A percentile compares a stretch with the other conserved stretches of the same genome.
These are phyloP conservation scores for Dicrurus megarhynchus DNA, from an alignment of 2,113 vertebrate genomes.

Conservation along the genomic window DNA sequence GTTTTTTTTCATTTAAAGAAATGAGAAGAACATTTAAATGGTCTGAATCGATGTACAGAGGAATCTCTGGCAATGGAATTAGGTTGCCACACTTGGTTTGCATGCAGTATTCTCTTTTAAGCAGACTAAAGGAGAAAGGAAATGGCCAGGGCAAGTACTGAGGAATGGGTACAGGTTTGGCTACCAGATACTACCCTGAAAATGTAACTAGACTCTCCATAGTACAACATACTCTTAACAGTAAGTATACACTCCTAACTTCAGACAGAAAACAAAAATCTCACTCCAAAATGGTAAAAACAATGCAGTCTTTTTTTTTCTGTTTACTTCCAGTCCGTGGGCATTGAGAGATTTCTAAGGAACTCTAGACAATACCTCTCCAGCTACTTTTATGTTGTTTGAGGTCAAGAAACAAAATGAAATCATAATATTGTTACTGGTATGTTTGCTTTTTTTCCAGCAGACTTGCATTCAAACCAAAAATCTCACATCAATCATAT, in stretches of 20 bases:
- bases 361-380: conserved; percentile 66
- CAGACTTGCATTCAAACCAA: conserved; percentile 30
- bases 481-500: conserved; percentile 44
- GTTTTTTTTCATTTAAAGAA: conserved; percentile 45
- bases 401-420: conserved; percentile 54
- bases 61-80: conserved; percentile 17
- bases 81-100: conserved; percentile 51
- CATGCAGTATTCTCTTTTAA: conserved; percentile 62
- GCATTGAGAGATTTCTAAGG: conserved; percentile 69
- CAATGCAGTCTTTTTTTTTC: conserved; percentile 17
- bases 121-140: conserved; percentile 43
- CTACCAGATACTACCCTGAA: conserved; percentile 46
- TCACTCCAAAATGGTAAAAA: conserved; percentile 55
- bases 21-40: conserved; percentile 43
- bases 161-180: conserved; percentile 47
- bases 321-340: conserved; percentile 74
- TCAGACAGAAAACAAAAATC: conserved; percentile 29
- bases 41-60: conserved; percentile 47
- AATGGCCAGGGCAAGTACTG: conserved; percentile 17
- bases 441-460: conserved; percentile 42
- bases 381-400: conserved; percentile 58
- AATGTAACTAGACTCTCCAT: conserved; percentile 48
- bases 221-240: conserved; percentile 50
- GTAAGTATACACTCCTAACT: conserved; percentile 63
- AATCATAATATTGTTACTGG: neutral